A percentile compares a stretch with the other conserved stretches of the same genome.
Conservation (phyloP, 1,140 invertebrate species). For the Tribolium madens region DNA sequence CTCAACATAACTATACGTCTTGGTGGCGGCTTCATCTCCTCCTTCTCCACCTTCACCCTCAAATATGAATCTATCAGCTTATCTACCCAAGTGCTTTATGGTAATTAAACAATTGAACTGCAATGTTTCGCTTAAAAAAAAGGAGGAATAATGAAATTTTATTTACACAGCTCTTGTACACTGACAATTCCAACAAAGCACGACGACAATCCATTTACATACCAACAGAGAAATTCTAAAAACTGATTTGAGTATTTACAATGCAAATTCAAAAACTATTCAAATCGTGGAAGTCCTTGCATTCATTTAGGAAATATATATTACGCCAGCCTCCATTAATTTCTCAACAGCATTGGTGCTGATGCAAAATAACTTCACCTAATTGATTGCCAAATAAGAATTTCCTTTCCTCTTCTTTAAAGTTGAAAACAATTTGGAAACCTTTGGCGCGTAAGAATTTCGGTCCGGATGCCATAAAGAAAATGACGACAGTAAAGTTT, state of each 20-base stretch:
- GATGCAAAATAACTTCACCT: not conserved
- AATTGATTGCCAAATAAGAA: constrained; percentile 11
- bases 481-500: constrained; percentile 5
- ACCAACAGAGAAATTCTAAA: constrained; percentile 44
- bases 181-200: constrained; percentile 45
- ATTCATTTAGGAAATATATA: constrained; percentile 44
- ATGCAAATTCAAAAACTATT: constrained; percentile 48
- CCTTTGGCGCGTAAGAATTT: not conserved
- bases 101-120: constrained; percentile 38
- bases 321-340: constrained; percentile 25
- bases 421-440: not conserved
- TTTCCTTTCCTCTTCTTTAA: not conserved
- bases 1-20: constrained; percentile 31
- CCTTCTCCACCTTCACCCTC: not conserved
- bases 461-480: not conserved
- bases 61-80: not conserved
- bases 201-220: constrained; percentile 43
- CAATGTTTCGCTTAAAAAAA: constrained; percentile 23
- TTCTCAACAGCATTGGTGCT: not conserved
- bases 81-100: not conserved
- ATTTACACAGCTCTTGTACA: constrained; percentile 43
- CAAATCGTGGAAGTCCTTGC: constrained; percentile 27
- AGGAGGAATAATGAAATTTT: constrained; percentile 43
- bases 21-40: not conserved
- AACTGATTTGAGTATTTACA: constrained; percentile 47